Percentiles rank a stretch among this genome's conserved stretches.
These are phyloP conservation scores for Syrphus vitripennis DNA, from an alignment of 2,888 invertebrate species.

Conservation along the genomic window DNA sequence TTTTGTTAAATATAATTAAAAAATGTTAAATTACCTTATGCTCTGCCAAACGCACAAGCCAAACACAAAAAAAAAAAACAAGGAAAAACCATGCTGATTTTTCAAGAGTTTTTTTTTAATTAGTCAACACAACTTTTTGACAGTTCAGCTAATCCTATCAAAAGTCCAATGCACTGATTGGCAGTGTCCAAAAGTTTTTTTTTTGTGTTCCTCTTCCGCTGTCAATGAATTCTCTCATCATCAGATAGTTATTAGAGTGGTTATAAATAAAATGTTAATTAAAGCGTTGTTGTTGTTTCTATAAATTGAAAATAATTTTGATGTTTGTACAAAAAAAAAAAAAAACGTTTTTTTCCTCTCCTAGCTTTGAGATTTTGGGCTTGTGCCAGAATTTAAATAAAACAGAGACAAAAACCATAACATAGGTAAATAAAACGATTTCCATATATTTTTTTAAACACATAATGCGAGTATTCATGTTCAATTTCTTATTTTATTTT, in stretches of 20 bases:
- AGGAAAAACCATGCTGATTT: background rate
- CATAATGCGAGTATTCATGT: background rate
- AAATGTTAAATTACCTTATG: background rate
- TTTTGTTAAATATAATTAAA: conserved; percentile 2
- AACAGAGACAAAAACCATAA: background rate
- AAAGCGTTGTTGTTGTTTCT: conserved; percentile 23
- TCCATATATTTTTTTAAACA: background rate
- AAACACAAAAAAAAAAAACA: background rate
- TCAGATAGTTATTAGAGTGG: background rate
- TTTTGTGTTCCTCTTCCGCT: conserved; percentile 13
- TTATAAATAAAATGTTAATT: conserved; percentile 45
- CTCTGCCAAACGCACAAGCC: background rate
- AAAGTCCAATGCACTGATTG: conserved; percentile 37
- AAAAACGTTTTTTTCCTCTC: background rate
- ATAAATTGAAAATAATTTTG: conserved; percentile 34
- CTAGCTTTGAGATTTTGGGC: conserved; percentile 22
- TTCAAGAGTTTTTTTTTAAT: background rate
- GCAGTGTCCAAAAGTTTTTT: background rate
- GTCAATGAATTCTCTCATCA: conserved; percentile 36
- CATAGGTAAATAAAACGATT: background rate
- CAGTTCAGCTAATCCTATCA: background rate
- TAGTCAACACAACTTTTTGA: background rate
- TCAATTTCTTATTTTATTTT: background rate
- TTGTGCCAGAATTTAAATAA: conserved; percentile 30
- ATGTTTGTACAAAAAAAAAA: no score